These are phyloP conservation scores for Athalia cordata DNA, from an alignment of 2,888 invertebrate genomes.

Conservation along the genomic window DNA sequence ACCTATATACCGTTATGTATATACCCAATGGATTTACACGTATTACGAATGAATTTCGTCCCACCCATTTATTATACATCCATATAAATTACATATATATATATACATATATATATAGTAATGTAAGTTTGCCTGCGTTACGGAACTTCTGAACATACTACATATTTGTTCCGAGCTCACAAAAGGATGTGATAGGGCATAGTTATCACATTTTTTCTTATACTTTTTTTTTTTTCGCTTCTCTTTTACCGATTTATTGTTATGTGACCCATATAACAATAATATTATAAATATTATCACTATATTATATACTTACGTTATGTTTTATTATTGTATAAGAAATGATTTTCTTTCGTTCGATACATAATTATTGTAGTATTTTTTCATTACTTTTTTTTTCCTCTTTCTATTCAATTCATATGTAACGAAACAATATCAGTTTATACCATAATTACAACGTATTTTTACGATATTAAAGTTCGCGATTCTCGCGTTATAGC, in stretches of 20 bases:
- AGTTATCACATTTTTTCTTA: slow-evolving; percentile 52
- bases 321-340: not conserved
- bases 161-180: not conserved
- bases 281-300: slow-evolving; percentile 35
- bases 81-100: slow-evolving; percentile 1
- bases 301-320: not conserved
- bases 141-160: too few species aligned
- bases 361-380: not conserved
- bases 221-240: not conserved
- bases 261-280: slow-evolving; percentile 54
- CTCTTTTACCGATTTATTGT: slow-evolving; percentile 51
- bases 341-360: not conserved
- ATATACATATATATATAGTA: slow-evolving; percentile 51
- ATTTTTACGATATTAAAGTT: too few species aligned
- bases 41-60: not conserved
- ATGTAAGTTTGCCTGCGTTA: too few species aligned
- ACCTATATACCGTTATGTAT: slow-evolving; percentile 7
- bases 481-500: too few species aligned
- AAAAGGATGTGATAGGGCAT: slow-evolving; percentile 65
- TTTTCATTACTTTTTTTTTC: not conserved
- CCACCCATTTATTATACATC: not conserved
- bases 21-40: not conserved
- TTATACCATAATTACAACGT: too few species aligned
- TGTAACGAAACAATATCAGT: too few species aligned
- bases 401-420: not conserved